A percentile compares a stretch with the other conserved stretches of the same genome.
Conservation (phyloP, 2,113 vertebrate species). For the Oryzias melastigma region DNA sequence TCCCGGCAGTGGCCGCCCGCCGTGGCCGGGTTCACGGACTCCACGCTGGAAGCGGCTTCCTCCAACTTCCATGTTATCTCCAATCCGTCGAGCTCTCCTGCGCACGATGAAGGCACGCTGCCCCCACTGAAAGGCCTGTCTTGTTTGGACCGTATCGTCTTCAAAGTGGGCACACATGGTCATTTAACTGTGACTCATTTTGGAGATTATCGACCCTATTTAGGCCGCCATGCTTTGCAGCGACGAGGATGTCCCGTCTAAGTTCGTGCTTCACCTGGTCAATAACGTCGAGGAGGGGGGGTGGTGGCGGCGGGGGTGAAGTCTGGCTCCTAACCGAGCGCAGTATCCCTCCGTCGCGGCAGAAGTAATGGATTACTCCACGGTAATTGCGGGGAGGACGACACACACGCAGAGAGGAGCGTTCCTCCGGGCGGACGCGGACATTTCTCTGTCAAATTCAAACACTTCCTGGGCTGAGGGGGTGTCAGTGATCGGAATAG, state of each 20-base stretch:
- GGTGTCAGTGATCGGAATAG: constrained; percentile 33
- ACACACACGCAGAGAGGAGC: constrained; percentile 42
- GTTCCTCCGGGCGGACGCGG: not conserved
- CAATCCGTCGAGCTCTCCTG: constrained; percentile 17
- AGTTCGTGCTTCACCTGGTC: constrained; percentile 73
- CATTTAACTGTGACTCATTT: constrained; percentile 46
- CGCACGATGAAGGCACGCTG: constrained; percentile 54
- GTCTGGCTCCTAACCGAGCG: constrained; percentile 27
- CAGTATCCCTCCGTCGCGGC: constrained; percentile 57
- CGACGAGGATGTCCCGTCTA: constrained; percentile 68
- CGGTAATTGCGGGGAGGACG: constrained; percentile 21
- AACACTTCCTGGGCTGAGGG: not conserved
- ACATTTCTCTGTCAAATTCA: constrained; percentile 19
- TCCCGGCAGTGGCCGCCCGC: constrained; percentile 62
- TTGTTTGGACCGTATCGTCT: constrained; percentile 39
- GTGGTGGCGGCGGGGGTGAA: constrained; percentile 2
- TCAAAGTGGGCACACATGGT: constrained; percentile 52
- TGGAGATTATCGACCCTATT: constrained; percentile 61
- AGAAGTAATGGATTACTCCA: constrained; percentile 50
- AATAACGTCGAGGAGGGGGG: constrained; percentile 38
- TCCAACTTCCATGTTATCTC: constrained; percentile 12
- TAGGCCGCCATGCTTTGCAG: constrained; percentile 66
- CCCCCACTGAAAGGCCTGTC: constrained; percentile 53
- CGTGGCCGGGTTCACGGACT: constrained; percentile 40
- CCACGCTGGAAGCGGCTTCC: constrained; percentile 6